These are phyloP conservation scores for Parthenolecanium corni DNA, from an alignment of 2,888 invertebrate genomes.

Conservation along the genomic window DNA sequence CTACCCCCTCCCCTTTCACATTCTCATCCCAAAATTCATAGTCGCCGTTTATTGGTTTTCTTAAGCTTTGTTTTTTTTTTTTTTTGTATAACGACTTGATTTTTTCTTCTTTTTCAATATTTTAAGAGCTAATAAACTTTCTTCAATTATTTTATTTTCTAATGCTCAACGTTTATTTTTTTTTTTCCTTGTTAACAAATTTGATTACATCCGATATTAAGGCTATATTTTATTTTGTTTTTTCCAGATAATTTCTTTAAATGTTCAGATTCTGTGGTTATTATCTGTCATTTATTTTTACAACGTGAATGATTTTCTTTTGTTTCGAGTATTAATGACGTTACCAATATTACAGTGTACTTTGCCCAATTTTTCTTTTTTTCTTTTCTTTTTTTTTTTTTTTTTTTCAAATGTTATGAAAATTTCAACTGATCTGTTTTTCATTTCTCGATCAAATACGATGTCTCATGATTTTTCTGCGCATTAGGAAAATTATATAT, in stretches of 20 bases:
- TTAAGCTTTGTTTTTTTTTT: background rate
- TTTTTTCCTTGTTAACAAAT: constrained; percentile 2
- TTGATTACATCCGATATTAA: background rate
- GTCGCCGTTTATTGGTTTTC: background rate
- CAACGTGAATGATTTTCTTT: too few species aligned
- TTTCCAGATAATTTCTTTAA: background rate
- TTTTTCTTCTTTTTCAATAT: background rate
- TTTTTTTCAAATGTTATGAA: background rate
- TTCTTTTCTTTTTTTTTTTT: background rate
- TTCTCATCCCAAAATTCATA: background rate
- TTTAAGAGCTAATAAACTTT: constrained; percentile 22
- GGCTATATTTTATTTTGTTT: background rate
- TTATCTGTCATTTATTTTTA: background rate
- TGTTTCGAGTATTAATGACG: background rate
- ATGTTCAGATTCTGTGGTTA: background rate
- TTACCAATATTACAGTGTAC: background rate
- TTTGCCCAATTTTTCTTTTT: background rate
- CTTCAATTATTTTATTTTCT: background rate
- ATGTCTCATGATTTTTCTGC: background rate
- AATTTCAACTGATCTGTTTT: background rate
- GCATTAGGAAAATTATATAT: background rate
- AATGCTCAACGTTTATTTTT: constrained; percentile 17
- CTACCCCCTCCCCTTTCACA: background rate
- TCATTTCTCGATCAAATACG: background rate
- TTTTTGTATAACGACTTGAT: background rate